These are phyloP conservation scores for Hemicordylus capensis DNA, from an alignment of 2,113 vertebrate genomes.

Conservation along the genomic window DNA sequence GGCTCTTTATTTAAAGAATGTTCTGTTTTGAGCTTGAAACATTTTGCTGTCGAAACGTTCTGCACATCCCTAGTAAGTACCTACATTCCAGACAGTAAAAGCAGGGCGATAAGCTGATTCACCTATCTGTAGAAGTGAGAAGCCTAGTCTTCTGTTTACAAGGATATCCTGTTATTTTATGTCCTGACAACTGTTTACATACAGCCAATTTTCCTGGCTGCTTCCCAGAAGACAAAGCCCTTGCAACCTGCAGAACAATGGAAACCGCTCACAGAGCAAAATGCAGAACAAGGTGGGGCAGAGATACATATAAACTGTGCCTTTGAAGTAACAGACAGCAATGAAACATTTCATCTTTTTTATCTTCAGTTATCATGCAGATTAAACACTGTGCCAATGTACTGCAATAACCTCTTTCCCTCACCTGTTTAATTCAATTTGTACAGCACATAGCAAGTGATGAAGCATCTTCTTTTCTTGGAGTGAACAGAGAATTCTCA, in stretches of 20 bases:
- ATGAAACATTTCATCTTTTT: conserved; percentile 7
- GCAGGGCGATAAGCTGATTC: background rate
- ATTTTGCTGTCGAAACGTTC: no score
- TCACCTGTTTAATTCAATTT: background rate
- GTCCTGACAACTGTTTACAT: conserved; percentile 17
- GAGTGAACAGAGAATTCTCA: background rate
- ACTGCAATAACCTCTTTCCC: no score
- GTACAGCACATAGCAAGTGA: background rate
- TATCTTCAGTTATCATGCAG: background rate
- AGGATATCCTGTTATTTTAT: conserved; percentile 37
- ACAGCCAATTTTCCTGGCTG: conserved; percentile 9
- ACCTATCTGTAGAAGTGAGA: conserved; percentile 3
- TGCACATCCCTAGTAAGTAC: no score
- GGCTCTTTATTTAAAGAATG: no score
- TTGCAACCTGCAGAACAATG: background rate
- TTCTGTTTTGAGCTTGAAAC: no score
- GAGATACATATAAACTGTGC: background rate
- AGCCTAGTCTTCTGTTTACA: conserved; percentile 16
- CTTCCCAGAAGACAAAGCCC: background rate
- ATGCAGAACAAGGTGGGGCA: background rate
- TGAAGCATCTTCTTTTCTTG: background rate
- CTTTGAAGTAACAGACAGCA: background rate
- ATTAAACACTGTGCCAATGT: background rate
- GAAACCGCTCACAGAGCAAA: background rate
- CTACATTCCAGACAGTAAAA: conserved; percentile 2